Conservation (phyloP, 53 echinoderm and acorn worm species). For the Zoroaster sp. region DNA sequence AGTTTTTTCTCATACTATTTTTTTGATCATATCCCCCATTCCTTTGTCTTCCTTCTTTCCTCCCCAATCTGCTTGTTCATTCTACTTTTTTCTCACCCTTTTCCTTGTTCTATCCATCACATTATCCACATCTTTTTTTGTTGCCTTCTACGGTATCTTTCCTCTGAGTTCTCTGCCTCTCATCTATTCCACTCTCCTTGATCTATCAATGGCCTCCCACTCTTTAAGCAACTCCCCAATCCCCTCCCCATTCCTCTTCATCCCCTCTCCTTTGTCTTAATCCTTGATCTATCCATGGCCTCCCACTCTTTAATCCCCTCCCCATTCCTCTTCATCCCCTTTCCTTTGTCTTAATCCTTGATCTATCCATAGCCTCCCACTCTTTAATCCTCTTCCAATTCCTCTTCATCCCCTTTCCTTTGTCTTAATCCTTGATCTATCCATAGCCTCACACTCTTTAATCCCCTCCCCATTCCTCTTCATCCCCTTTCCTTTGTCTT, state of each 20-base stretch:
- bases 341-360: not conserved
- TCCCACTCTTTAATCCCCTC: not conserved
- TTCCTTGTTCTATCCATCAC: not conserved
- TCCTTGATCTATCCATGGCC: not conserved
- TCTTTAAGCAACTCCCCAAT: too few species aligned
- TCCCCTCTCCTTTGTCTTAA: not conserved
- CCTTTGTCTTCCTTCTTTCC: not conserved
- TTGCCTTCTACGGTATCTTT: not conserved
- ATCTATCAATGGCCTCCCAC: too few species aligned
- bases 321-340: not conserved
- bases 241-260: not conserved
- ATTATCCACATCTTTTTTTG: not conserved
- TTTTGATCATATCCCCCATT: not conserved
- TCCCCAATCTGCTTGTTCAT: too few species aligned
- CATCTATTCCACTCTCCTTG: not conserved
- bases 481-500: not conserved
- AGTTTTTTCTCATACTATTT: too few species aligned
- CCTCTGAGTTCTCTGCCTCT: not conserved
- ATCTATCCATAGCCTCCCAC: not conserved
- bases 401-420: not conserved
- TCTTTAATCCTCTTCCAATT: not conserved
- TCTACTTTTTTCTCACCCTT: too few species aligned
- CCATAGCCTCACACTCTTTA: not conserved
- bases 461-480: not conserved
- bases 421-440: not conserved